These are phyloP conservation scores for Macrosoma leucophasiata DNA, from an alignment of 2,888 invertebrate genomes.

Conservation along the genomic window DNA sequence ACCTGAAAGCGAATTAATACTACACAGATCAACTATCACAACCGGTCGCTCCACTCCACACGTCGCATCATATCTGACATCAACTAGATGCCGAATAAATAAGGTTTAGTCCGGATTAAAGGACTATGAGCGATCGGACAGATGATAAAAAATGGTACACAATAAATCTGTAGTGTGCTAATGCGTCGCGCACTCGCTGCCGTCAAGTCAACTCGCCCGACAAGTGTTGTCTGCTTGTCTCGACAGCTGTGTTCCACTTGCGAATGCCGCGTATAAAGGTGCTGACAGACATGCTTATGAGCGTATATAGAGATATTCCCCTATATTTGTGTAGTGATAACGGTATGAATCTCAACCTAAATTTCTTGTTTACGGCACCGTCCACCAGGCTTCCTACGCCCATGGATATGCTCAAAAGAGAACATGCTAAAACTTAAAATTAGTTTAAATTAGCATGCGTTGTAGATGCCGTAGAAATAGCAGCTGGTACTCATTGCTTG, in stretches of 20 bases:
- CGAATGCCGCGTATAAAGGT: constrained; percentile 29
- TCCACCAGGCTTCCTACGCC: no score
- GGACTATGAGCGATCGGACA: constrained; percentile 29
- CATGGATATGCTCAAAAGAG: no score
- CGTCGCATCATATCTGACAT: constrained; percentile 27
- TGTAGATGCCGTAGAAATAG: no score
- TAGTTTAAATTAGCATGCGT: no score
- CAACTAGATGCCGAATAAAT: constrained; percentile 28
- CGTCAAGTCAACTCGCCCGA: constrained; percentile 54
- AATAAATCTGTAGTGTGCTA: constrained; percentile 51
- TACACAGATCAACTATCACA: constrained; percentile 6
- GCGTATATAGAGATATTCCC: no score
- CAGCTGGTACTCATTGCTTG: no score
- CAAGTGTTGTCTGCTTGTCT: constrained; percentile 71
- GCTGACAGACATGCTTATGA: constrained; percentile 12
- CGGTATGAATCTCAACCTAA: no score
- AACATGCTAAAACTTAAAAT: no score
- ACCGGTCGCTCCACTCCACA: constrained; percentile 5
- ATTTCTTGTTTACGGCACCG: no score
- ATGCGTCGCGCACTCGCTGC: constrained; percentile 43
- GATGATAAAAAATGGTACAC: constrained; percentile 46
- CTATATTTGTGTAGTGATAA: no score
- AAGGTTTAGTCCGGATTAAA: constrained; percentile 22
- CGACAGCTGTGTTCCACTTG: constrained; percentile 70
- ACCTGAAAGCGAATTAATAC: not conserved